phyloP scores from a whole-genome alignment of 2,113 vertebrate species.

The Setophaga coronata region DNA sequence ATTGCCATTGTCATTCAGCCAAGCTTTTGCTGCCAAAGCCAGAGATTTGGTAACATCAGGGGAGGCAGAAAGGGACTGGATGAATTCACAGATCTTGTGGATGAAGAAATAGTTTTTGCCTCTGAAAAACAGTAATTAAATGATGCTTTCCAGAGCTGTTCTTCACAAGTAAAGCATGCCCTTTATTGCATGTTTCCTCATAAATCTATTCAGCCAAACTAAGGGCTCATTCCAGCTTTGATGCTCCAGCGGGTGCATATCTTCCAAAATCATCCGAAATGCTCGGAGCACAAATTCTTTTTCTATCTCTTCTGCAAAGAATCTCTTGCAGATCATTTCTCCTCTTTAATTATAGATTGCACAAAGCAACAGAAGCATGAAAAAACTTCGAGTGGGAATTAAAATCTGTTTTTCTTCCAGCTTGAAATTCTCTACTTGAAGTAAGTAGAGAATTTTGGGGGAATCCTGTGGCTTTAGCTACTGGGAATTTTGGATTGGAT shows the following conservation, averaged over 20 bases:
- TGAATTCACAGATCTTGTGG: not conserved
- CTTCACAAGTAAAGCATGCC: not conserved
- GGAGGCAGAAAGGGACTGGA: not conserved
- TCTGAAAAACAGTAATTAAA: not conserved
- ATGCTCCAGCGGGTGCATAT: not conserved
- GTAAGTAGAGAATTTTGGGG: not conserved
- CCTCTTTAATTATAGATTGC: not conserved
- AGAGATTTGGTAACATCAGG: not conserved
- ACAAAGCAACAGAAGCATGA: not conserved
- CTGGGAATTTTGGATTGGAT: not conserved
- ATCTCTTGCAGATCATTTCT: not conserved
- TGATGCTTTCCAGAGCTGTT: not conserved
- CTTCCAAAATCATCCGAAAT: not conserved
- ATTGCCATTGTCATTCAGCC: rapidly evolving
- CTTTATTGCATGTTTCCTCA: not conserved
- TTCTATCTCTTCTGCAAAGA: not conserved
- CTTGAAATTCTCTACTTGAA: not conserved
- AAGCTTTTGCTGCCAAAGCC: not conserved
- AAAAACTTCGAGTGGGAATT: not conserved
- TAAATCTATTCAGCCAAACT: not conserved
- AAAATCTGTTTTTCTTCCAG: not conserved
- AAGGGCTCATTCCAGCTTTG: not conserved
- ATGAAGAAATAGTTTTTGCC: not conserved
- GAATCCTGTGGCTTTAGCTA: not conserved
- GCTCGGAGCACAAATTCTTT: not conserved